Base-by-base conservation (phyloP, 2,797 vertebrate species). In the Brachymystax lenok region DNA sequence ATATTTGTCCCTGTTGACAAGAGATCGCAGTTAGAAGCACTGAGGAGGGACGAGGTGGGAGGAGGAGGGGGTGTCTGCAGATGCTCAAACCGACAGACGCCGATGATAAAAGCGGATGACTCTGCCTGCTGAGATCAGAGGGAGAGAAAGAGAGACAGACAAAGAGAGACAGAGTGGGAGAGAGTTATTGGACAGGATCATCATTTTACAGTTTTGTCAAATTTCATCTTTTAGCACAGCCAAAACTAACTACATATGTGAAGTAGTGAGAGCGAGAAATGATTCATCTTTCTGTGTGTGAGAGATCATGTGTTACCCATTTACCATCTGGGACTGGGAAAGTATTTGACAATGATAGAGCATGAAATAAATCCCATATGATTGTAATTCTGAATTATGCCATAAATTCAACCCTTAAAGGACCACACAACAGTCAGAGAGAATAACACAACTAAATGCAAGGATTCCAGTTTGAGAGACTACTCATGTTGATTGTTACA, bases 1-100 rank as follows among this genome's bases (percentile, higher is more conserved):
- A 92, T 92, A 90, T 91, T 91, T 91, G 90, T 92, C 84, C 73
- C 79, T 10, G 21, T 76, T 82, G 85, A 92, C 89, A 91, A 90
- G 85, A 87, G 88, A 78, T 85, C 80, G 87, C 89, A 86, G 91
- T 92, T 87, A 79, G 87, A 80, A 63, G 59, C 33, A 46, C 33
- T 64, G 56, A 63, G 33, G 40, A 46, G 40, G 40, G 40, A 46
- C 0, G 8, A 10, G 35, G 35, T 40, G 35, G 72, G 19, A 27
- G 51, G 51, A 35, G 71, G 6, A 19, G 33, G 13, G 27, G 71
- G 66, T n/a, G 72, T 74, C 77, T 81, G 83, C 89, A 88, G 88
- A 87, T 88, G 87, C 85, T 81, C 67, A 28, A 67, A 75, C 74
- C 24, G 33, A 77, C 24, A 72, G 33, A 77, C 24, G 66, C 71